These are phyloP conservation scores for Brienomyrus longianalis DNA, from an alignment of 2,113 vertebrate species.

Conservation along the genomic window DNA sequence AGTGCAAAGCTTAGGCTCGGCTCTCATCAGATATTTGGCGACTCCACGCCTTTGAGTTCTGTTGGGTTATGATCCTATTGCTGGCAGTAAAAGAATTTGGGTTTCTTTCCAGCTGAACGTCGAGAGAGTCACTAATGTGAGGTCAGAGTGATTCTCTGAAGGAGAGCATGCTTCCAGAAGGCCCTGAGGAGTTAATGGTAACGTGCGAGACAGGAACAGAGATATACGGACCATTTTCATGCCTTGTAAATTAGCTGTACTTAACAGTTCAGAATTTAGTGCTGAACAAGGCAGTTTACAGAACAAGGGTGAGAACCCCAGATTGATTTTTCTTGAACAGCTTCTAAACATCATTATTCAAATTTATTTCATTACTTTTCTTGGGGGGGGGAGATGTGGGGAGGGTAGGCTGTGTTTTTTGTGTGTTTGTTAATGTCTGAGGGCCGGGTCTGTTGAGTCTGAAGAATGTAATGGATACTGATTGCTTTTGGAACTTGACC, in stretches of 20 bases:
- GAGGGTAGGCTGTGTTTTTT: background rate
- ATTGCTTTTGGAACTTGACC: background rate
- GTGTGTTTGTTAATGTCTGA: background rate
- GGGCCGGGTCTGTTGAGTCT: background rate
- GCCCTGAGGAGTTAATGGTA: background rate
- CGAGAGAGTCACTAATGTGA: background rate
- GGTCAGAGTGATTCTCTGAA: background rate
- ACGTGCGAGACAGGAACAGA: background rate
- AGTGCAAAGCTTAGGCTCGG: background rate
- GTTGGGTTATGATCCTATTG: background rate
- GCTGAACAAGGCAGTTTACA: background rate
- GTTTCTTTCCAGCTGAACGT: background rate
- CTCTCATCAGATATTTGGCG: background rate
- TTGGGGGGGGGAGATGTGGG: background rate
- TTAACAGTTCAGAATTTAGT: background rate
- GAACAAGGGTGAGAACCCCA: background rate
- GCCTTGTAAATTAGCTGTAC: background rate
- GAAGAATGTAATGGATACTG: background rate
- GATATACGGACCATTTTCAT: background rate
- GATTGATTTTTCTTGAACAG: slow-evolving; percentile 1
- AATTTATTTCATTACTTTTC: background rate
- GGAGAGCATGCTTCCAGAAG: background rate
- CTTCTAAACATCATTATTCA: slow-evolving; percentile 1
- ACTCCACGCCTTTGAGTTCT: background rate
- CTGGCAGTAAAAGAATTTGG: background rate